Percentiles rank a stretch among this genome's conserved stretches.
phyloP scores from a whole-genome alignment of 2,888 invertebrate species.

The Harpagoxenus sublaevis region DNA sequence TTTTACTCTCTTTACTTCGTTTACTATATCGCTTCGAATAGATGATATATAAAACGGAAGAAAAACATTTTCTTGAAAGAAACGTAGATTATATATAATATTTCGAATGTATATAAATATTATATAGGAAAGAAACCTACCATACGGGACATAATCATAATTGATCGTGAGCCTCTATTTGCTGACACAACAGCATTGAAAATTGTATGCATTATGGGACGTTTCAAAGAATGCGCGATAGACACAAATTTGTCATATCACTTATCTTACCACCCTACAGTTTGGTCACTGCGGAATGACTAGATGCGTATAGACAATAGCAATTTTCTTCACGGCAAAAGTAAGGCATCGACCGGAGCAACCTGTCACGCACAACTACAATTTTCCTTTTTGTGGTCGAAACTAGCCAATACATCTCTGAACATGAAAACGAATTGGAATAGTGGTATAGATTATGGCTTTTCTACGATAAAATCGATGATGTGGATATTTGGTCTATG shows the following conservation, averaged over 20 bases:
- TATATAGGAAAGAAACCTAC: no score
- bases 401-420: neutral
- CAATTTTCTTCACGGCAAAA: constrained; percentile 14
- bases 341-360: constrained; percentile 29
- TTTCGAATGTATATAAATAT: no score
- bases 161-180: constrained; percentile 1
- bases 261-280: constrained; percentile 42
- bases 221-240: neutral
- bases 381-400: constrained; percentile 23
- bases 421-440: constrained; percentile 45
- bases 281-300: neutral
- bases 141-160: neutral
- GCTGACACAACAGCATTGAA: constrained; percentile 16
- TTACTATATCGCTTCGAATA: neutral
- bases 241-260: constrained; percentile 19
- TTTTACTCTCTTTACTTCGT: neutral
- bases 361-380: constrained; percentile 12
- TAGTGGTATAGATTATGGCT: constrained; percentile 36
- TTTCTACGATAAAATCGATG: constrained; percentile 12
- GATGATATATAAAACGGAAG: neutral
- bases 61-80: neutral
- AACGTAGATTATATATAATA: neutral
- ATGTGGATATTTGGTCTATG: constrained; percentile 22
- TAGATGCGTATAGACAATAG: neutral
- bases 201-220: constrained; percentile 9